Conservation (phyloP, 2,113 vertebrate genomes). For the Onychostruthus taczanowskii region DNA sequence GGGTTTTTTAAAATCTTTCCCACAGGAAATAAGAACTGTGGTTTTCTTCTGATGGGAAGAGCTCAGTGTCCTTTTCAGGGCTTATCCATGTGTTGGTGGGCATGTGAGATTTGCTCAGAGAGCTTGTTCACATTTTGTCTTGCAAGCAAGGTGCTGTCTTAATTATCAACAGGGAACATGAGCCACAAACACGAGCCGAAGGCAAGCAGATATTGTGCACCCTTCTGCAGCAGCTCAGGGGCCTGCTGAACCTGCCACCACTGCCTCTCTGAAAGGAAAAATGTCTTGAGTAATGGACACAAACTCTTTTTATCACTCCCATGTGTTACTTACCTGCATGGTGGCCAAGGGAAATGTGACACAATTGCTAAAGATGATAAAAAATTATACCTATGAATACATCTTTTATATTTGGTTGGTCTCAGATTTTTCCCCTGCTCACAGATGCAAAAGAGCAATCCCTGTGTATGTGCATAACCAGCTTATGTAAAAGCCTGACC, state of each 20-base stretch:
- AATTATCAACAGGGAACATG: not conserved
- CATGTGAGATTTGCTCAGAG: not conserved
- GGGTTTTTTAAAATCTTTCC: fast-evolving
- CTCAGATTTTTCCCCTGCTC: not conserved
- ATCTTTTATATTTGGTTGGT: not conserved
- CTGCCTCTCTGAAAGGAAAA: not conserved
- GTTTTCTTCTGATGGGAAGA: not conserved
- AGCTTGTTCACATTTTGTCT: not conserved
- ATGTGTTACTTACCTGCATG: not conserved
- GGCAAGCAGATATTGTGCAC: not conserved
- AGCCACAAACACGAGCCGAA: not conserved
- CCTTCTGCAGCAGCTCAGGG: not conserved
- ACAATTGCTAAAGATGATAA: not conserved
- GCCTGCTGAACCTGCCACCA: not conserved
- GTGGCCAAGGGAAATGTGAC: not conserved
- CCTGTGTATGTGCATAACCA: too few species aligned
- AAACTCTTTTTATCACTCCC: not conserved
- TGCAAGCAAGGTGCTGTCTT: not conserved
- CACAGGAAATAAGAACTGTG: not conserved
- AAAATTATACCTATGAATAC: not conserved
- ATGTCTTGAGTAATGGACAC: not conserved
- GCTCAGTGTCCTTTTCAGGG: not conserved
- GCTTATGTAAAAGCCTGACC: not conserved
- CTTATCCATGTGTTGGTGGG: not conserved
- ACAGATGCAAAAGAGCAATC: not conserved